These are phyloP conservation scores for Amyelois transitella DNA, from an alignment of 1,140 invertebrate species.

Conservation along the genomic window DNA sequence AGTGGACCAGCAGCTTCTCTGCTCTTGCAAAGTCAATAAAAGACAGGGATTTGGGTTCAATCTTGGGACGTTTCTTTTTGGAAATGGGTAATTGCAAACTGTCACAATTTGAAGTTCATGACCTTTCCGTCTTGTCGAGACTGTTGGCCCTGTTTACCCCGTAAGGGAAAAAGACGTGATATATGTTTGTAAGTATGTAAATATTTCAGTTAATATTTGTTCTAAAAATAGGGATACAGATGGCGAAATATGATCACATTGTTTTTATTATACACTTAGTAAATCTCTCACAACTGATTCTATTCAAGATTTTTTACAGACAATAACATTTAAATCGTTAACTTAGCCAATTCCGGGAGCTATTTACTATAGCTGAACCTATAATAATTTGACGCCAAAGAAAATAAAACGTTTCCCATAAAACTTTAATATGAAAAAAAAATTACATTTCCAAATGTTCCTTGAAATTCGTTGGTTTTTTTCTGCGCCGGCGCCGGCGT, in stretches of 20 bases:
- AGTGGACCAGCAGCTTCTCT: no score
- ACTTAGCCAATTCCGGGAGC: no score
- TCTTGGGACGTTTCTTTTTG: neutral
- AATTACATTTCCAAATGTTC: neutral
- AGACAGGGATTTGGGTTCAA: neutral
- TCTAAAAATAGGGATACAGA: neutral
- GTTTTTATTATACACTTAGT: neutral
- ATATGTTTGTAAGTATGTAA: neutral
- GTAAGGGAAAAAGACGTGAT: no score
- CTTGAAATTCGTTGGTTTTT: constrained; percentile 17
- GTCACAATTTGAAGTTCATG: neutral
- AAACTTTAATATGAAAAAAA: neutral
- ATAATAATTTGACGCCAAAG: no score
- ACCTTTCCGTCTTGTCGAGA: no score
- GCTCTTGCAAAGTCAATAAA: no score
- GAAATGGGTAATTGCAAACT: neutral
- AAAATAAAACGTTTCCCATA: neutral
- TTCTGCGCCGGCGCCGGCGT: constrained; percentile 22
- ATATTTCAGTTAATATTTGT: neutral
- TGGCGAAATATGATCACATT: neutral
- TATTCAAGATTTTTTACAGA: neutral
- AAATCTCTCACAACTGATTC: neutral
- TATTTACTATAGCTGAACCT: neutral
- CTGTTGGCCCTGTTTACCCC: no score
- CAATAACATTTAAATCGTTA: neutral